Evolutionary conservation across 2,888 invertebrate species (phyloP), one percentile per base, ranked within the genome.

Genomic region (Drosophila stalkeri): DNA sequence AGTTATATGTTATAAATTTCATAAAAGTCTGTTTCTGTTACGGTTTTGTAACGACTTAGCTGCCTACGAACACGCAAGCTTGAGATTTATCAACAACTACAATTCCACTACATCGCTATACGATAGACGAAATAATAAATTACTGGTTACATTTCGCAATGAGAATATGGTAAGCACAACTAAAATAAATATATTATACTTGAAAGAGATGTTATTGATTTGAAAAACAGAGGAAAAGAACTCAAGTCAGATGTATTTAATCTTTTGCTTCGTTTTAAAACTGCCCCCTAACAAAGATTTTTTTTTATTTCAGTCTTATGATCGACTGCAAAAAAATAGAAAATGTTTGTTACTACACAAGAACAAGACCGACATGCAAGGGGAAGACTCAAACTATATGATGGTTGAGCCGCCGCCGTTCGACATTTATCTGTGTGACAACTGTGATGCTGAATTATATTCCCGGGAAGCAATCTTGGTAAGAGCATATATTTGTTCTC

Each of bases 381-480:
- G 84, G 44, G 81, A 90, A 23, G 80, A 81, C n/a, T 91, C 94
- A 41, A 94, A 94, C 76, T 93, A 94, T 64, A 94, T 94, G 72
- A 94, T 94, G 91, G 93, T 94, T 46, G 95, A 95, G 86, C 94
- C 95, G 72, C 93, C 94, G 7, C 92, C 92, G 20, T 94, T 95
- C 75, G 96, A 96, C 89, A 96, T 96, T 85, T 96, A 96, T 92
- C 93, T 96, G 56, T 96, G 96, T 92, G 96, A 96, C 90, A 95
- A 95, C 90, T 96, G 96, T 92, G 96, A 96, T 92, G 96, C 95
- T 69, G 96, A 96, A 92, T 95, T 96, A 90, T 94, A 95, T 76
- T 94, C 94, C 55, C 92, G 93, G 56, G 92, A 93, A 75, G 94
- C 94, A 80, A 94, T 94, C 89, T 93, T 94, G 93, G 95, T 94